A percentile compares a stretch with the other conserved stretches of the same genome.
Evolutionary conservation across 64 coral and sea anemone genomes (phyloP).

Genomic region (Stichodactyla mertensii): DNA sequence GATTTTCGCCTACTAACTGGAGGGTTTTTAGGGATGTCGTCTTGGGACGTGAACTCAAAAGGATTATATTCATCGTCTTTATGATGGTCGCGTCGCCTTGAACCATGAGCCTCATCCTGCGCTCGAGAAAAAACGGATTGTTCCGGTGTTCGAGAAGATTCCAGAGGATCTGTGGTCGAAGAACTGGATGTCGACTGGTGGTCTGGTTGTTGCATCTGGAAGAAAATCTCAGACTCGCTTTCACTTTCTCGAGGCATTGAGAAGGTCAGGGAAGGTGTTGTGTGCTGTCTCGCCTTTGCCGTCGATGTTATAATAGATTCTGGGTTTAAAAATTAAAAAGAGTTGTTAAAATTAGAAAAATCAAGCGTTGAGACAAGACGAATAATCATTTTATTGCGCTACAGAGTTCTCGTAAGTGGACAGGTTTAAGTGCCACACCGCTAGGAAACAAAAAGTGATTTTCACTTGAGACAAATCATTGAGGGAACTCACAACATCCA

Average conservation of each 20-base stretch:
- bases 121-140: slow-evolving; percentile 14
- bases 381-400: too few relatives aligned
- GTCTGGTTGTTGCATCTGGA: neutral
- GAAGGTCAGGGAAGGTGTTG: slow-evolving; percentile 33
- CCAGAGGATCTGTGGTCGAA: neutral
- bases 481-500: too few relatives aligned
- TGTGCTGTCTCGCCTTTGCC: neutral
- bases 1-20: slow-evolving; percentile 17
- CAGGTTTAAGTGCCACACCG: too few relatives aligned
- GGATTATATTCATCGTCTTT: slow-evolving; percentile 27
- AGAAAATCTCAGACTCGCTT: neutral
- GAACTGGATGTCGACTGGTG: neutral
- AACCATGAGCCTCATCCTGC: neutral
- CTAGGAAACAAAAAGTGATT: too few relatives aligned
- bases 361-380: too few relatives aligned
- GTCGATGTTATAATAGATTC: neutral
- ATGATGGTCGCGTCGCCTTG: neutral
- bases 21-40: slow-evolving; percentile 9
- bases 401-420: too few relatives aligned
- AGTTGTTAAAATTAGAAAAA: neutral
- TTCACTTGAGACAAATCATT: too few relatives aligned
- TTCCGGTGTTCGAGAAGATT: neutral
- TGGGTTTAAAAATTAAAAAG: neutral
- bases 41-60: slow-evolving; percentile 49
- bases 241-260: slow-evolving; percentile 36